Base-by-base conservation (phyloP, 1,140 invertebrate species). In the Dendroctonus valens region DNA sequence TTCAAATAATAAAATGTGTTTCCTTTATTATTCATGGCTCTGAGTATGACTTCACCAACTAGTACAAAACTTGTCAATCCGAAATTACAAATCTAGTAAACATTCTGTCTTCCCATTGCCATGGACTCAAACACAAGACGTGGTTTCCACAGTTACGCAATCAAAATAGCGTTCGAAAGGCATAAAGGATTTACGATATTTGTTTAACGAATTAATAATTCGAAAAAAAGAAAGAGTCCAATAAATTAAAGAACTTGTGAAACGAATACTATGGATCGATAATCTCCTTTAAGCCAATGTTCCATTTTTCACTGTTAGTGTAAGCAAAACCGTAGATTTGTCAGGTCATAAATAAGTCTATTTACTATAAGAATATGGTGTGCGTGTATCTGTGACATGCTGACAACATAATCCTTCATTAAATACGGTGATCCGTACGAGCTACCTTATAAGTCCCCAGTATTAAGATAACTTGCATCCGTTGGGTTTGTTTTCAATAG, bases 391-490 rank as follows among this genome's bases (percentile, higher is more conserved):
- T 64, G 39, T 64, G 41, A 64, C 52, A 64, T 12, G 42, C n/a
- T 64, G 61, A 64, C 61, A 64, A 55, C 41, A 55, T 64, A 64
- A 64, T 64, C 61, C 52, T 7, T 40, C 26, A 14, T 46, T 57
- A 64, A 64, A 64, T 64, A 64, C 41, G 37, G 7, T 64, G 61
- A 64, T 64, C 61, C 61, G 7, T 41, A 55, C 61, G 15, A 64
- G 61, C 61, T 64, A 55, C 61, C 61, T 61, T 57, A 64, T 64
- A 64, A 64, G 52, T 48, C 61, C 52, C 61, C 15, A 39, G 41
- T 64, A 64, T 61, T 61, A 64, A 64, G 61, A 64, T 64, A 64
- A 64, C 54, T 58, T 57, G 61, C 61, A 55, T 64, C 61, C 61
- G 61, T 64, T 64, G 52, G 41, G 26, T 64, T 64, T 64, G 46